Evolutionary conservation across 2,888 invertebrate species (phyloP), one percentile per base, ranked within the genome.

Genomic region (Tetragnatha montana): DNA sequence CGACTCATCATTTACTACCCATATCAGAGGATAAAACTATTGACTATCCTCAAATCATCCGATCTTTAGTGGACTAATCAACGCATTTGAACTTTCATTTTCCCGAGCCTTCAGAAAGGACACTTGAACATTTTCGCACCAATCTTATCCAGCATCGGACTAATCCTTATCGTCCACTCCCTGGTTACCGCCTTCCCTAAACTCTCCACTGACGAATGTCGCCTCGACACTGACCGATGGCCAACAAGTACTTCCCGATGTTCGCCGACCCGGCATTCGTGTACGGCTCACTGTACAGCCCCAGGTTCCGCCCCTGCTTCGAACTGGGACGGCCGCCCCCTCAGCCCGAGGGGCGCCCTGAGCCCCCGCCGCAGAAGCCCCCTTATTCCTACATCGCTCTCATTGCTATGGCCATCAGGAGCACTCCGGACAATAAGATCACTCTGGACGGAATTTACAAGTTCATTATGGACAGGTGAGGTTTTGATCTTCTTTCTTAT

Each of bases 381-480:
- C 92, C 92, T 3, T 92, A 93, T 91, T 93, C 93, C 0, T 94
- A 94, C 92, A 94, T 94, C 50, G 94, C 94, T 0, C 93, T 94
- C 10, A 94, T 94, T 50, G 94, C 94, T 51, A 94, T 94, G 94
- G 94, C 94, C 6, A 93, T 94, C 88, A 93, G 94, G 88, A 93
- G 92, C 87, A 93, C 93, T 0, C 94, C 94, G 6, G 94, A 94
- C 85, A 93, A 93, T 88, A 93, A 93, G 91, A 93, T 94, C 79
- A 94, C 94, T 6, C 92, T 94, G 76, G 94, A 94, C 91, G 94
- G 94, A 51, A 94, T 94, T 87, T 94, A 94, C 91, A 93, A 94
- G 91, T 94, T 94, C 91, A 94, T 94, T 81, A 94, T 94, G 93
- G 94, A 94, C 90, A 91, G 93, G 90, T 90, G 47, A 83, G 83